Evolutionary conservation across 1,140 invertebrate genomes (phyloP).

Genomic region (Portunus trituberculatus): DNA sequence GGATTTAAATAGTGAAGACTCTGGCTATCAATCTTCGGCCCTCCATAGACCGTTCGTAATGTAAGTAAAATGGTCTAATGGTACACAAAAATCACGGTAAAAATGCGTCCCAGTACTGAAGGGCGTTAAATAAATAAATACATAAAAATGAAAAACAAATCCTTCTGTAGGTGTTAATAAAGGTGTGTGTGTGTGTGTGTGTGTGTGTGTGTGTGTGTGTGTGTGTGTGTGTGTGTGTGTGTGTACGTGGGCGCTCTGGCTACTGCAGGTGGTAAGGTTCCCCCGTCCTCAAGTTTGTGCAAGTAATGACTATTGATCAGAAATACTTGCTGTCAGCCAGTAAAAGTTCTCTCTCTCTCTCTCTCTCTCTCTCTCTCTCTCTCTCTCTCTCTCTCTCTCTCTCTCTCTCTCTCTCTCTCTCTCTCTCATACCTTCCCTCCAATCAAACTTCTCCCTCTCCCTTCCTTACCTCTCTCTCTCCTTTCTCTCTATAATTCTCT

Average conservation of each 20-base stretch:
- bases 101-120: too few relatives aligned
- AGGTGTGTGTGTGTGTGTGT: slow-evolving; percentile 20
- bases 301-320: background rate
- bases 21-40: too few relatives aligned
- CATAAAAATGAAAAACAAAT: too few relatives aligned
- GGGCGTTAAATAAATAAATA: too few relatives aligned
- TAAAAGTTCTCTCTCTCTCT: background rate
- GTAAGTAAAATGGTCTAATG: too few relatives aligned
- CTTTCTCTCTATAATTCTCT: background rate
- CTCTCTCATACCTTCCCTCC: background rate
- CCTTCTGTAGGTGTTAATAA: too few relatives aligned
- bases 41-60: too few relatives aligned
- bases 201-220: slow-evolving; percentile 20
- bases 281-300: background rate
- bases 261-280: background rate
- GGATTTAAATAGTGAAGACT: too few relatives aligned
- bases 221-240: slow-evolving; percentile 20
- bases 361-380: background rate
- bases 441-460: background rate
- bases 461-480: background rate
- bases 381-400: too few relatives aligned
- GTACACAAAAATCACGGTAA: too few relatives aligned
- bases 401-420: slow-evolving; percentile 21
- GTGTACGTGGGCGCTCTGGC: background rate
- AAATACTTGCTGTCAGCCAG: background rate